Evolutionary conservation across 1,140 invertebrate genomes (phyloP).

Genomic region (Parasteatoda tepidariorum): DNA sequence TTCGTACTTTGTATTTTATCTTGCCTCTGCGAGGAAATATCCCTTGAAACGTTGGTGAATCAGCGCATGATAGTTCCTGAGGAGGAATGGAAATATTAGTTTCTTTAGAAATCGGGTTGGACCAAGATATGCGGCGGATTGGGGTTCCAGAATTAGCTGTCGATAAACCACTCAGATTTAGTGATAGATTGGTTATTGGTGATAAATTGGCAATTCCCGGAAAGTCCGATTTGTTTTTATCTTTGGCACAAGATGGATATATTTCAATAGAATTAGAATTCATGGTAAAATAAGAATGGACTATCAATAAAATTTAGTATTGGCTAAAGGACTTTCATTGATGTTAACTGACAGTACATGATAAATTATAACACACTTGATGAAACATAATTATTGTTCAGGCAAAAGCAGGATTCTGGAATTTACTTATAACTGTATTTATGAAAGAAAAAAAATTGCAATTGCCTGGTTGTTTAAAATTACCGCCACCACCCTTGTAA

Average conservation of each 20-base stretch:
- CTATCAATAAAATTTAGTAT: no score
- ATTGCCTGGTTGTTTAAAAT: constrained; percentile 11
- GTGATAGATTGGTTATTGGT: constrained; percentile 39
- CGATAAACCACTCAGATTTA: constrained; percentile 16
- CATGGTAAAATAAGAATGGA: no score
- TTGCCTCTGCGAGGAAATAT: neutral
- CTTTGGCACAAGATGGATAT: neutral
- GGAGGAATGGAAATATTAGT: neutral
- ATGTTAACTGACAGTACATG: neutral
- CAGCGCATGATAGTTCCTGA: neutral
- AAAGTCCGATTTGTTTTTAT: neutral
- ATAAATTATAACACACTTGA: no score
- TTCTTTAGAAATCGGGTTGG: constrained; percentile 9
- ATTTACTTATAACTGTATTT: no score
- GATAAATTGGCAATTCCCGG: constrained; percentile 4
- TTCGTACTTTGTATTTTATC: neutral
- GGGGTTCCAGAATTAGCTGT: constrained; percentile 27
- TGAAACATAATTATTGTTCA: no score
- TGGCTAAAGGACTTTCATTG: neutral
- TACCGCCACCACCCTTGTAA: constrained; percentile 10
- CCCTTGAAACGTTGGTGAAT: constrained; percentile 32
- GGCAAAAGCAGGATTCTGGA: no score
- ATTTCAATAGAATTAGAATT: neutral
- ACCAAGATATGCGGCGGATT: constrained; percentile 46
- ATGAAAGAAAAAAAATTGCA: no score